phyloP scores from a whole-genome alignment of 2,113 vertebrate genomes.

The Empidonax alnorum region DNA sequence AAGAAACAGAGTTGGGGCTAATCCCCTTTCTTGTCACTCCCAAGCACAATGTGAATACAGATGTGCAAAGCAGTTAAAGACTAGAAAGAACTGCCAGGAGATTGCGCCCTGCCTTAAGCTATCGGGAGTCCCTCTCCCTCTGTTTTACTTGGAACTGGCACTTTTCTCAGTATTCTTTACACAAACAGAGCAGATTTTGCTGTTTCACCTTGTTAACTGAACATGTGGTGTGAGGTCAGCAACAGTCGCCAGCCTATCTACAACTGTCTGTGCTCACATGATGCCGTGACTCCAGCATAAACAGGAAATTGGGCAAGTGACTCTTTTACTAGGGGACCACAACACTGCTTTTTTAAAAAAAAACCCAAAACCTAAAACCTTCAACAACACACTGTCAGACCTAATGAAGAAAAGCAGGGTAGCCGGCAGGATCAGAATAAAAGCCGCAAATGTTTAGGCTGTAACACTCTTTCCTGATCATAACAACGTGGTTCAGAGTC shows the following conservation, averaged over 20 bases:
- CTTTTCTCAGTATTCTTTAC: conserved; percentile 46
- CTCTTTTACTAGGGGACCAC: conserved; percentile 41
- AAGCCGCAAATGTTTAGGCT: background rate
- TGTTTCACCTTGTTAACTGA: conserved; percentile 65
- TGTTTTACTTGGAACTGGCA: conserved; percentile 52
- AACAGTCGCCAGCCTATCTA: conserved; percentile 69
- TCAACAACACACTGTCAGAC: background rate
- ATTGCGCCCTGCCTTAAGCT: background rate
- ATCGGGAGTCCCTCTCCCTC: conserved; percentile 11
- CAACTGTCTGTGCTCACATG: conserved; percentile 74
- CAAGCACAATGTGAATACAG: conserved; percentile 33
- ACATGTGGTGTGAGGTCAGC: conserved; percentile 61
- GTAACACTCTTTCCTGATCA: background rate
- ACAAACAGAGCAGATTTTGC: conserved; percentile 51
- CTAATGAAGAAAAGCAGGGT: background rate
- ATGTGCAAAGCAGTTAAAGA: conserved; percentile 65
- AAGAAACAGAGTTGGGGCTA: background rate
- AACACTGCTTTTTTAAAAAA: background rate
- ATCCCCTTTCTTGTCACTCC: conserved; percentile 26
- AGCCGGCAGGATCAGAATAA: background rate
- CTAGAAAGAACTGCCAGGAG: background rate
- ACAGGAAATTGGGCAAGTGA: conserved; percentile 77
- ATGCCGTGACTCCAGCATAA: conserved; percentile 61
- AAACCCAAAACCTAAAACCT: background rate
- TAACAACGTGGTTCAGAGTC: background rate